A percentile compares a stretch with the other conserved stretches of the same genome.
Conservation (phyloP, 2,888 invertebrate species). For the Urechis unicinctus region DNA sequence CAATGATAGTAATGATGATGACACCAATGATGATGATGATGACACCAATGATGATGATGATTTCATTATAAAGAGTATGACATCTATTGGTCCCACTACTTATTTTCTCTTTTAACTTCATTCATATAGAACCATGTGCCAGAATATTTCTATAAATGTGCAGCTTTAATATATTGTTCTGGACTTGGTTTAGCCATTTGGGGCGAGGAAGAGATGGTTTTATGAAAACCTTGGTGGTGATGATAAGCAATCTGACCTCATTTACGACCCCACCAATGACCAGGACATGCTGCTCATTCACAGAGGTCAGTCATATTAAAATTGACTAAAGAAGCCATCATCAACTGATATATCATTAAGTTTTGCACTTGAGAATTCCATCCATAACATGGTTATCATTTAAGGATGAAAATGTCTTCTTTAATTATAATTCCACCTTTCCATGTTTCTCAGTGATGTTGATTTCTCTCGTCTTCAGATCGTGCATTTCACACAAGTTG, state of each 20-base stretch:
- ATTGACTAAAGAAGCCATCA: not conserved
- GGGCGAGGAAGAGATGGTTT: conserved; percentile 38
- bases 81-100: no score
- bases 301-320: conserved; percentile 25
- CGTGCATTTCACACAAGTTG: conserved; percentile 41
- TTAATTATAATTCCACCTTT: not conserved
- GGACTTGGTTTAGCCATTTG: conserved; percentile 33
- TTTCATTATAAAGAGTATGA: no score
- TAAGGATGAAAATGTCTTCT: no score
- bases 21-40: no score
- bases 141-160: no score
- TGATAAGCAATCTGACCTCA: conserved; percentile 20
- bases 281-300: conserved; percentile 27
- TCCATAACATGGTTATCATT: no score
- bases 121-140: no score
- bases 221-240: conserved; percentile 34
- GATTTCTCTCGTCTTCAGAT: conserved; percentile 23
- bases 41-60: no score
- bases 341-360: no score
- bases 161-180: no score
- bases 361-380: no score
- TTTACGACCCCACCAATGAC: conserved; percentile 25
- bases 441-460: not conserved
- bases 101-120: not conserved
- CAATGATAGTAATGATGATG: no score